These are phyloP conservation scores for Marisa cornuarietis DNA, from an alignment of 1,140 invertebrate genomes.

Conservation along the genomic window DNA sequence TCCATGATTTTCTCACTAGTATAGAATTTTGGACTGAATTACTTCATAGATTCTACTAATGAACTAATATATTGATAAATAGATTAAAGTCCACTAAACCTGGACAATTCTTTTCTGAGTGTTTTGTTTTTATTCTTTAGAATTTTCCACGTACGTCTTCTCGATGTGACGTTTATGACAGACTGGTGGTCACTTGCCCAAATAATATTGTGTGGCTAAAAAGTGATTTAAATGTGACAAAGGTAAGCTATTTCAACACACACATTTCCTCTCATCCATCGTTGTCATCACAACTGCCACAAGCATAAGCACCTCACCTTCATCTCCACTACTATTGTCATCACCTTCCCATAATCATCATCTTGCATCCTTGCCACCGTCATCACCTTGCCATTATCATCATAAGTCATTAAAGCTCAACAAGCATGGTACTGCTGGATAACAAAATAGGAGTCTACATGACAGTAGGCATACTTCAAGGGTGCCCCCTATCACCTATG, in stretches of 20 bases:
- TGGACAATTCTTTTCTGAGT: background rate
- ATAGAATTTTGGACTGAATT: background rate
- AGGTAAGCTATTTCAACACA: background rate
- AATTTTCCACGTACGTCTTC: background rate
- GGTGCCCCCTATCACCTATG: no score
- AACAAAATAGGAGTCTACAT: no score
- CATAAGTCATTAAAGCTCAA: no score
- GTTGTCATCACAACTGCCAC: background rate
- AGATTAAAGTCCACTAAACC: background rate
- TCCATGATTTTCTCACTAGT: background rate
- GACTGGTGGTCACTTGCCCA: background rate
- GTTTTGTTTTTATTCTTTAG: background rate
- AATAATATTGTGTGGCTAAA: background rate
- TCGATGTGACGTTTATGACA: constrained; percentile 12
- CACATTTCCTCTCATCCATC: background rate
- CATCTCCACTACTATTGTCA: background rate
- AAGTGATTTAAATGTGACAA: background rate
- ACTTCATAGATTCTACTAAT: background rate
- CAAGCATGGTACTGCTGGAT: no score
- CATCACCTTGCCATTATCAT: no score
- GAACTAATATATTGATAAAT: background rate
- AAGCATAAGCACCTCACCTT: background rate
- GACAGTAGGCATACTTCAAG: no score
- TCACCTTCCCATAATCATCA: background rate
- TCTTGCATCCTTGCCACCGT: background rate